Evolutionary conservation across 1,140 invertebrate species (phyloP).

Genomic region (Pygmarrhopalites habei): DNA sequence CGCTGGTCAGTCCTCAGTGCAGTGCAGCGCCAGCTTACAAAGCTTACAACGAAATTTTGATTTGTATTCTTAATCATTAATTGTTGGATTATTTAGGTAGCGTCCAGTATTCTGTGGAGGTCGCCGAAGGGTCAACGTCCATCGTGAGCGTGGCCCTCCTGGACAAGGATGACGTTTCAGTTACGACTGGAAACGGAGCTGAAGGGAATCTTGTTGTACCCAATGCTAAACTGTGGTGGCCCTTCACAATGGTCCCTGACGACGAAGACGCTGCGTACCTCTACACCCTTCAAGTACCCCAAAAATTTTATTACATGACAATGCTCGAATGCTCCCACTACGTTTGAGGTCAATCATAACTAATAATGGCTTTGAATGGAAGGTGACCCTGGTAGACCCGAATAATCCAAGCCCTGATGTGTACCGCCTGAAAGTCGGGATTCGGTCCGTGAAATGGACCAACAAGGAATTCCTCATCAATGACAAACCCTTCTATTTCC

Average conservation of each 20-base stretch:
- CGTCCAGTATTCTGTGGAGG: constrained; percentile 1
- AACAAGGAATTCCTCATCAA: constrained; percentile 50
- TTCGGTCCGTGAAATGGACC: constrained; percentile 49
- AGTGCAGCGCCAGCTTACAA: background rate
- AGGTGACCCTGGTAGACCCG: constrained; percentile 29
- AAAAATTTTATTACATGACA: no score
- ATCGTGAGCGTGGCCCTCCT: constrained; percentile 27
- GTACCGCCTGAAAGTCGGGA: constrained; percentile 53
- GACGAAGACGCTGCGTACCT: constrained; percentile 47
- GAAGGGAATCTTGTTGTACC: constrained; percentile 22
- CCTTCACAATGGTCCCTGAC: constrained; percentile 46
- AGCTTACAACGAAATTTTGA: background rate
- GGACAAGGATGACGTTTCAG: constrained; percentile 39
- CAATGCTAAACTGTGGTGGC: constrained; percentile 53
- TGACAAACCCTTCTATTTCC: constrained; percentile 53
- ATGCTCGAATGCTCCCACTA: no score
- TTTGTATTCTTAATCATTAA: background rate
- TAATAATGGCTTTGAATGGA: no score
- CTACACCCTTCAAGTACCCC: constrained; percentile 50
- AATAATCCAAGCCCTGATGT: constrained; percentile 29
- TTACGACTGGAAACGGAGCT: constrained; percentile 25
- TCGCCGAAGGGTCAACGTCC: no score
- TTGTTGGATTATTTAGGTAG: background rate
- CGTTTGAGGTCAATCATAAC: no score
- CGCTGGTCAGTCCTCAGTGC: constrained; percentile 8